Evolutionary conservation across 2,888 invertebrate genomes (phyloP).

Genomic region (Melanchra persicariae): DNA sequence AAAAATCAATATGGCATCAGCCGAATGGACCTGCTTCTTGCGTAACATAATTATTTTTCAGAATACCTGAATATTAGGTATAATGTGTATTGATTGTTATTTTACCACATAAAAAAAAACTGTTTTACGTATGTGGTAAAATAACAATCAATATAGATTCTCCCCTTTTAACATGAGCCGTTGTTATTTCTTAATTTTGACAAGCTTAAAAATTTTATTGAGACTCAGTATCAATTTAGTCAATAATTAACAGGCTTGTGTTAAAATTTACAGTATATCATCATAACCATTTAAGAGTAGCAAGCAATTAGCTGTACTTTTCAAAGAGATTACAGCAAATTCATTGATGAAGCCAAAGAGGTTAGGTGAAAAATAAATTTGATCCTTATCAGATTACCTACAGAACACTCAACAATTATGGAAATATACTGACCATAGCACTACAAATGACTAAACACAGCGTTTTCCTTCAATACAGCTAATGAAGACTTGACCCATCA

Average conservation of each 20-base stretch:
- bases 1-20: background rate
- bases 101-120: too few species aligned
- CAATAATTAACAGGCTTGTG: slow-evolving; percentile 5
- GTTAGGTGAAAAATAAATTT: slow-evolving; percentile 27
- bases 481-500: slow-evolving; percentile 30
- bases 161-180: background rate
- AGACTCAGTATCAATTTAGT: background rate
- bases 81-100: too few species aligned
- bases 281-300: background rate
- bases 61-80: background rate
- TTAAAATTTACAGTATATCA: slow-evolving; percentile 11
- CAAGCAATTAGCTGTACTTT: background rate
- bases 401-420: background rate
- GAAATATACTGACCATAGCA: slow-evolving; percentile 17
- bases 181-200: background rate
- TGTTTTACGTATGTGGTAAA: background rate
- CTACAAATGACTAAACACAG: background rate
- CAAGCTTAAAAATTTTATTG: background rate
- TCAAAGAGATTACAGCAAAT: background rate
- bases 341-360: slow-evolving; percentile 9
- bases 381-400: slow-evolving; percentile 21
- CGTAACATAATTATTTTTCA: background rate
- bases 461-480: slow-evolving; percentile 32
- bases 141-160: background rate
- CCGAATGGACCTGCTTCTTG: background rate